These are phyloP conservation scores for Globia sparganii DNA, from an alignment of 2,888 invertebrate genomes.

Conservation along the genomic window DNA sequence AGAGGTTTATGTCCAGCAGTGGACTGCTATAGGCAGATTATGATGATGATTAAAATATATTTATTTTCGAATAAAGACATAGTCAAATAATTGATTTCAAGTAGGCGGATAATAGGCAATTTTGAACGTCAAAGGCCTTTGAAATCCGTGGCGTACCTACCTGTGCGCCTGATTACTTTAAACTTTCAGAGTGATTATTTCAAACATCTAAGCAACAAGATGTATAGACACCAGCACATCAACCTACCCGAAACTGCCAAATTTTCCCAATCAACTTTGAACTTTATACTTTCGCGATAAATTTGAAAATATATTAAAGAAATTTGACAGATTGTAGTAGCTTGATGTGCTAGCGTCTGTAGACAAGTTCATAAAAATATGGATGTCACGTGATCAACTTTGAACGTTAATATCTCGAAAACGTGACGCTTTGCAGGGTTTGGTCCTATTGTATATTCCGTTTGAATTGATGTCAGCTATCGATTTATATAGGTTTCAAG, in stretches of 20 bases:
- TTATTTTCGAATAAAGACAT: neutral
- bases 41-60: neutral
- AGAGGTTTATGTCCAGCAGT: neutral
- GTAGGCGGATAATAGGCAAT: neutral
- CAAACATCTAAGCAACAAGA: neutral
- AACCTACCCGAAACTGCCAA: too few species aligned
- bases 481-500: neutral
- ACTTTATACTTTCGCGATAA: too few species aligned
- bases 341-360: too few species aligned
- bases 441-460: neutral
- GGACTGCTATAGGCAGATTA: neutral
- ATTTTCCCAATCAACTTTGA: too few species aligned
- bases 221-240: too few species aligned
- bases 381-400: neutral
- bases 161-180: too few species aligned
- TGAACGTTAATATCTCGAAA: neutral
- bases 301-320: too few species aligned
- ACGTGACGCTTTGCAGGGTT: neutral
- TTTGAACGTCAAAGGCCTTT: too few species aligned
- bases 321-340: too few species aligned
- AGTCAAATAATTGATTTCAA: neutral
- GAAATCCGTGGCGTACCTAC: too few species aligned
- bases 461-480: neutral
- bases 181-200: neutral
- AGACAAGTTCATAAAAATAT: neutral